Evolutionary conservation across 2,113 vertebrate genomes (phyloP).

Genomic region (Neomonachus schauinslandi): DNA sequence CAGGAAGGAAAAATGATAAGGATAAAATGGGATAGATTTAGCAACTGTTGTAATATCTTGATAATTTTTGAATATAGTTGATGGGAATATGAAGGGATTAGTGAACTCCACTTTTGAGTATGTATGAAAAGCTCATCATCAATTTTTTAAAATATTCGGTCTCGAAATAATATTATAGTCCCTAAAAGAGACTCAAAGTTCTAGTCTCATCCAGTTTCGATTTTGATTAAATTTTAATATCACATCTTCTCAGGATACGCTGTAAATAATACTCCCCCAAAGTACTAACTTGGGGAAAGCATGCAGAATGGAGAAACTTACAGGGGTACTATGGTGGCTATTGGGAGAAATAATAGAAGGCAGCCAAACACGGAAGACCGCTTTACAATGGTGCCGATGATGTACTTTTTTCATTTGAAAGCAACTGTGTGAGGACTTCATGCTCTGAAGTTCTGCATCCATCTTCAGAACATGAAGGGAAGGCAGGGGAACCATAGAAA

Average conservation of each 20-base stretch:
- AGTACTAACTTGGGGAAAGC: not conserved
- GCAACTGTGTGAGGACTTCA: not conserved
- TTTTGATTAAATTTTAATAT: slow-evolving; percentile 36
- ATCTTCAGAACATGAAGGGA: not conserved
- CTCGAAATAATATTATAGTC: not conserved
- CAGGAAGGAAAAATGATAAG: not conserved
- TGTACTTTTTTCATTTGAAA: not conserved
- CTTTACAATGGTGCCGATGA: not conserved
- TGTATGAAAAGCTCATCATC: not conserved
- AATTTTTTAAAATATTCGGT: not conserved
- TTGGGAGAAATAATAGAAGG: not conserved
- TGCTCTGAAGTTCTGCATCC: not conserved
- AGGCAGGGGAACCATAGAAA: not conserved
- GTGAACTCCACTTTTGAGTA: not conserved
- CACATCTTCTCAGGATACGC: not conserved
- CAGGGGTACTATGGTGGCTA: not conserved
- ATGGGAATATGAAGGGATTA: not conserved
- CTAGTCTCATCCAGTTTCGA: not conserved
- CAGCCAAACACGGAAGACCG: not conserved
- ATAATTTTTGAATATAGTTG: not conserved
- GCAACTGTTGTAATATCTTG: not conserved
- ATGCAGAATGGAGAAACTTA: not conserved
- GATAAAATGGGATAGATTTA: not conserved
- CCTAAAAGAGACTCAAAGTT: not conserved
- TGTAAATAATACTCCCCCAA: not conserved